Percentiles rank a stretch among this genome's conserved stretches.
phyloP scores from a whole-genome alignment of 1,140 invertebrate genomes.

The Berghia stephanieae region DNA sequence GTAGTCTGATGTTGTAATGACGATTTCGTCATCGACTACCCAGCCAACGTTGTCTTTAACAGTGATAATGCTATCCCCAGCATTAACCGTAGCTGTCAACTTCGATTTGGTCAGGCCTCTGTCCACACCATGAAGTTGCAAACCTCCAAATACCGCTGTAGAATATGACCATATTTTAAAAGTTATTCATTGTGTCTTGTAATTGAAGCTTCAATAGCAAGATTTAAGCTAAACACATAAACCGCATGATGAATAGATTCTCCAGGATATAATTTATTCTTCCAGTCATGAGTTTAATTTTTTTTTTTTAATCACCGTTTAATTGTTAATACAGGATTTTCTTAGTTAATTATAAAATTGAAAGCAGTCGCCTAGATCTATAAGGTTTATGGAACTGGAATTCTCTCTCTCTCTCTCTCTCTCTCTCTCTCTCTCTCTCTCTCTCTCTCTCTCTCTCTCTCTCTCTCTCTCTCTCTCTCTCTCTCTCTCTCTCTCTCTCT shows the following conservation, averaged over 20 bases:
- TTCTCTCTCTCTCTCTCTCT: too few species aligned
- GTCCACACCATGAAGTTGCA: conserved; percentile 62
- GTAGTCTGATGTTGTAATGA: conserved; percentile 59
- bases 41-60: conserved; percentile 52
- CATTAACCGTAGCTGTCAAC: conserved; percentile 45
- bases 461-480: too few species aligned
- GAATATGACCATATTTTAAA: not conserved
- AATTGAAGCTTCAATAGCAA: not conserved
- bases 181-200: not conserved
- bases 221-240: not conserved
- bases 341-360: too few species aligned
- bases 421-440: too few species aligned
- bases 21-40: conserved; percentile 56
- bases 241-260: not conserved
- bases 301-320: too few species aligned
- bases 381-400: too few species aligned
- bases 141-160: conserved; percentile 59
- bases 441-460: too few species aligned
- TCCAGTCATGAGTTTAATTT: too few species aligned
- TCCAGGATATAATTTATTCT: too few species aligned
- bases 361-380: too few species aligned
- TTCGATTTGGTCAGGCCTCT: conserved; percentile 51
- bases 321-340: too few species aligned
- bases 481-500: too few species aligned
- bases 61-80: conserved; percentile 48